A percentile compares a stretch with the other conserved stretches of the same genome.
These are phyloP conservation scores for Peromyscus nudipes DNA, from an alignment of 2,797 vertebrate genomes.

Conservation along the genomic window DNA sequence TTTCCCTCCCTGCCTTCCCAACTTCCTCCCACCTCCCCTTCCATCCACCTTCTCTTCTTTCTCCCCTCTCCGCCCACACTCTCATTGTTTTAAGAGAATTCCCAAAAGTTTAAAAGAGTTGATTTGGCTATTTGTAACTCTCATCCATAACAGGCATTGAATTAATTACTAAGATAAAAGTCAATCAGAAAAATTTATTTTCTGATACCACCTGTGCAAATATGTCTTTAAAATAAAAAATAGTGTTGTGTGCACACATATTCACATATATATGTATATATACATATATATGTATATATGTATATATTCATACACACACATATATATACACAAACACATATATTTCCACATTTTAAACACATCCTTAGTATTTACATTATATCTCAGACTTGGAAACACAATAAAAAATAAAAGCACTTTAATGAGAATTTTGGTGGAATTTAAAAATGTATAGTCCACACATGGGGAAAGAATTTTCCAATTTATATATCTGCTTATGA, in stretches of 20 bases:
- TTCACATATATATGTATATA: neutral
- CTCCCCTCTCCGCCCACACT: accelerated
- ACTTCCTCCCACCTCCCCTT: too few relatives aligned
- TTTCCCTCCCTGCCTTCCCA: neutral
- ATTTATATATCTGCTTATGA: neutral
- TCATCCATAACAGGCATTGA: neutral
- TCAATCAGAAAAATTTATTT: neutral
- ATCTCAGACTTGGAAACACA: neutral
- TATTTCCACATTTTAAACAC: neutral
- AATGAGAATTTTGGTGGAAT: neutral
- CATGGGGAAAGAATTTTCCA: neutral
- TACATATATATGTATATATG: too few relatives aligned
- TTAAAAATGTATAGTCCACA: neutral
- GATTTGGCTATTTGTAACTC: neutral
- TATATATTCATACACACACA: neutral
- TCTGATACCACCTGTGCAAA: neutral
- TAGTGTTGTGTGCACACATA: neutral
- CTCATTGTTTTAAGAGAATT: neutral
- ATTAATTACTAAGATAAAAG: neutral
- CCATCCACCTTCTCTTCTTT: accelerated
- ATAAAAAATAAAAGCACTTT: neutral
- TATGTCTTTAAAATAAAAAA: neutral
- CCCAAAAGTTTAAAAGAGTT: neutral
- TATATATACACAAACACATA: neutral
- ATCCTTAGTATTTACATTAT: neutral